Evolutionary conservation across 2,888 invertebrate genomes (phyloP).

Genomic region (Kuschelorhynchus macadamiae): DNA sequence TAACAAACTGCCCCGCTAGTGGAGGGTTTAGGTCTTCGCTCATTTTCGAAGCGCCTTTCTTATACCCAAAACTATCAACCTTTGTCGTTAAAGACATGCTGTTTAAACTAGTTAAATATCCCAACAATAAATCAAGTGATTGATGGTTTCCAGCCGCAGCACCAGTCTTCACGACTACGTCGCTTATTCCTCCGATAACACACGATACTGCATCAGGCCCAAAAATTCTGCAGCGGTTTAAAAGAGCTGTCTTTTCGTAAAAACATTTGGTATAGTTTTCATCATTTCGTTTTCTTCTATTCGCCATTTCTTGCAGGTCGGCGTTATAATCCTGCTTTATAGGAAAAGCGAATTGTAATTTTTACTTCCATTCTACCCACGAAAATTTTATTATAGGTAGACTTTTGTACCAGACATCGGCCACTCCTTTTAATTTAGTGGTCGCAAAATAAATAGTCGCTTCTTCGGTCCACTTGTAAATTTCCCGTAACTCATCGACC

Average conservation of each 20-base stretch:
- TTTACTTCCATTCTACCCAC: conserved; percentile 51
- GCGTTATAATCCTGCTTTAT: conserved; percentile 36
- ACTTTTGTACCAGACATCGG: conserved; percentile 52
- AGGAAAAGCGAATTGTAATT: conserved; percentile 43
- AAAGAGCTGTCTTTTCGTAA: conserved; percentile 49
- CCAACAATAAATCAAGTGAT: too few relatives aligned
- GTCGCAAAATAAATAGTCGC: conserved; percentile 46
- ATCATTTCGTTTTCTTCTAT: conserved; percentile 37
- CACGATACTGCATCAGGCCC: conserved; percentile 51
- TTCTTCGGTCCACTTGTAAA: conserved; percentile 50
- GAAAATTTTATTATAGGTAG: conserved; percentile 44
- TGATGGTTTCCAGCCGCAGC: too few relatives aligned
- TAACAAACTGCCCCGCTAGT: too few relatives aligned
- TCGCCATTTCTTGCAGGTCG: conserved; percentile 43
- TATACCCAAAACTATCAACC: too few relatives aligned
- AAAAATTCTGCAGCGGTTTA: conserved; percentile 48
- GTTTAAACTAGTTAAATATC: too few relatives aligned
- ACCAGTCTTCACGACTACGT: conserved; percentile 43
- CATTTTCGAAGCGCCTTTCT: too few relatives aligned
- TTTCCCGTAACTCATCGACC: conserved; percentile 45
- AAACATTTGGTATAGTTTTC: conserved; percentile 49
- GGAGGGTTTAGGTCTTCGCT: too few relatives aligned
- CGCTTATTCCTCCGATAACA: conserved; percentile 45
- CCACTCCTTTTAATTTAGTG: too few relatives aligned
- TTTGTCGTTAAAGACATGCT: too few relatives aligned